These are phyloP conservation scores for Boloria euphrosyne DNA, from an alignment of 2,888 invertebrate species.

Conservation along the genomic window DNA sequence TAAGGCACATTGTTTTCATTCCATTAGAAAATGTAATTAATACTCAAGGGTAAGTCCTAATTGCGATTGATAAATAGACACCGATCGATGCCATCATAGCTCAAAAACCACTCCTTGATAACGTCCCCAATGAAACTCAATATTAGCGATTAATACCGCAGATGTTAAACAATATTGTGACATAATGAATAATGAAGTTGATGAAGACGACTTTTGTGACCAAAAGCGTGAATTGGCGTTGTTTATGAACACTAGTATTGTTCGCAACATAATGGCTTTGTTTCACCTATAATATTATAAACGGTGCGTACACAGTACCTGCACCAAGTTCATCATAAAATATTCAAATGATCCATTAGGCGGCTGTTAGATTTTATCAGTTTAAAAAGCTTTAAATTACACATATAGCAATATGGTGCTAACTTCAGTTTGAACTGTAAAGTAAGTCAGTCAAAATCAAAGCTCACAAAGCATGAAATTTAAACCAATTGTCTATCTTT, in stretches of 20 bases:
- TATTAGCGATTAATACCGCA: constrained; percentile 52
- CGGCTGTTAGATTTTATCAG: constrained; percentile 20
- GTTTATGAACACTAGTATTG: constrained; percentile 59
- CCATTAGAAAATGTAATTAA: constrained; percentile 81
- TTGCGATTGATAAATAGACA: constrained; percentile 66
- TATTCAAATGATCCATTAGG: constrained; percentile 25
- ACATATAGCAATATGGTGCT: constrained; percentile 69
- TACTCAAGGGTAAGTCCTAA: constrained; percentile 73
- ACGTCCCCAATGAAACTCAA: constrained; percentile 39
- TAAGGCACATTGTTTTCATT: constrained; percentile 39
- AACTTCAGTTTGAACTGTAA: constrained; percentile 67
- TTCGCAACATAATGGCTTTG: constrained; percentile 65
- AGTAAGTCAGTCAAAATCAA: constrained; percentile 56
- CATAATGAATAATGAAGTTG: constrained; percentile 64
- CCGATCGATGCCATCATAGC: constrained; percentile 59
- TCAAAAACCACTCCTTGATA: constrained; percentile 64
- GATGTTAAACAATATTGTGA: constrained; percentile 55
- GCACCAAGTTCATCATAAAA: constrained; percentile 32
- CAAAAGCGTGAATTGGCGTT: constrained; percentile 51
- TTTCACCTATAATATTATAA: constrained; percentile 54
- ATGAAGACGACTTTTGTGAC: constrained; percentile 49
- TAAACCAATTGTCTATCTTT: constrained; percentile 65
- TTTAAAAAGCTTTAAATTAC: background rate
- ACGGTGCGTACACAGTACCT: constrained; percentile 33
- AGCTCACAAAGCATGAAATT: constrained; percentile 67